These are phyloP conservation scores for Dasypolia templi DNA, from an alignment of 2,888 invertebrate species.

Conservation along the genomic window DNA sequence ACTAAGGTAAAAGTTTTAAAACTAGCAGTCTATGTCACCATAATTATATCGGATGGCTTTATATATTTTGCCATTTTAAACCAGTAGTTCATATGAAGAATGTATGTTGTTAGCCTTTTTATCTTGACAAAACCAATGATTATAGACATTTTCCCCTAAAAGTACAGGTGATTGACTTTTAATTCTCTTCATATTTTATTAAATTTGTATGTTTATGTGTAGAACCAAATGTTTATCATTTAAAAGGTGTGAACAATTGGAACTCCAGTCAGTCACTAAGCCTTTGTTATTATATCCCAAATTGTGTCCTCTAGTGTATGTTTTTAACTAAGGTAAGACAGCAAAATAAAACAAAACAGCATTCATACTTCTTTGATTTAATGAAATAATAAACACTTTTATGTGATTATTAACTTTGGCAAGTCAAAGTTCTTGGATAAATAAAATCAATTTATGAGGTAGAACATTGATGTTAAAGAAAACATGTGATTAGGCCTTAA, in stretches of 20 bases:
- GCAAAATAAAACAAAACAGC: constrained; percentile 23
- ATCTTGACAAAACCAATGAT: not conserved
- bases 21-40: not conserved
- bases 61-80: not conserved
- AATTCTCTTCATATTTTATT: not conserved
- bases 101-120: not conserved
- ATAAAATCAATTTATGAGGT: constrained; percentile 42
- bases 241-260: not conserved
- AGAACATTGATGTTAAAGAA: constrained; percentile 18
- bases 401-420: constrained; percentile 40
- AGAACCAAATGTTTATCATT: not conserved
- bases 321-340: not conserved
- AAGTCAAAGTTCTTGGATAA: constrained; percentile 25
- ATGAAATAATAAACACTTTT: constrained; percentile 42
- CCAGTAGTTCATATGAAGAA: not conserved
- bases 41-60: not conserved
- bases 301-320: not conserved
- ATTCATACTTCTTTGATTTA: constrained; percentile 46
- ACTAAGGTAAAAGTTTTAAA: constrained; percentile 3
- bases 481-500: constrained; percentile 50
- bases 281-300: not conserved
- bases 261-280: not conserved
- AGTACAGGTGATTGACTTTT: not conserved
- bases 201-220: not conserved
- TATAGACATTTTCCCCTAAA: not conserved